Conservation (phyloP, 2,113 vertebrate species). For the Alligator mississippiensis region DNA sequence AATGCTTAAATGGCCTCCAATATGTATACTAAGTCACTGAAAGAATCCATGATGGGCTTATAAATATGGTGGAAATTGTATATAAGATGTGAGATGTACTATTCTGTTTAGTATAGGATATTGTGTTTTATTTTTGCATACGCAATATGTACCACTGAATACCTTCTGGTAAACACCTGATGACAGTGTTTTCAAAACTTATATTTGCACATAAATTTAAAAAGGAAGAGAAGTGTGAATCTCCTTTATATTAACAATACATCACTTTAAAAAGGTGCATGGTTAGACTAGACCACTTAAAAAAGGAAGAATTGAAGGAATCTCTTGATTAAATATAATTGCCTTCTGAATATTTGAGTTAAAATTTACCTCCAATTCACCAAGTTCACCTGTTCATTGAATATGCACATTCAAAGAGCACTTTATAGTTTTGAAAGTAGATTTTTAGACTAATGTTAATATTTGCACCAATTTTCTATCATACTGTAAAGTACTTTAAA, state of each 20-base stretch:
- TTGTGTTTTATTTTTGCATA: background rate
- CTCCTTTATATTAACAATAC: background rate
- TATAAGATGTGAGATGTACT: background rate
- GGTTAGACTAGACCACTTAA: background rate
- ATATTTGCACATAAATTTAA: background rate
- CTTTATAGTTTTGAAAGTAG: background rate
- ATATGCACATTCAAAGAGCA: background rate
- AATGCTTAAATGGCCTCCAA: background rate
- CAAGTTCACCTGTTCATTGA: background rate
- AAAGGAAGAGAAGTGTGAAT: background rate
- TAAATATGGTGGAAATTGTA: background rate
- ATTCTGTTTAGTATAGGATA: background rate
- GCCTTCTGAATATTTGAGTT: background rate
- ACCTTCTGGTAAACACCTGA: background rate
- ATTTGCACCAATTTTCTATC: background rate
- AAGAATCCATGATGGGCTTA: background rate
- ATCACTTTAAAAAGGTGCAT: background rate
- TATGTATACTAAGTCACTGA: background rate
- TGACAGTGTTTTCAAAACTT: background rate
- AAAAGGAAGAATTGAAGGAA: background rate
- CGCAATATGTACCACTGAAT: background rate
- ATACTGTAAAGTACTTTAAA: background rate
- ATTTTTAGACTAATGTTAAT: background rate
- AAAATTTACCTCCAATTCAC: background rate
- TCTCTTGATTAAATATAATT: background rate